Conservation (phyloP, 1,140 invertebrate genomes). For the Lepidotrigona ventralis region DNA sequence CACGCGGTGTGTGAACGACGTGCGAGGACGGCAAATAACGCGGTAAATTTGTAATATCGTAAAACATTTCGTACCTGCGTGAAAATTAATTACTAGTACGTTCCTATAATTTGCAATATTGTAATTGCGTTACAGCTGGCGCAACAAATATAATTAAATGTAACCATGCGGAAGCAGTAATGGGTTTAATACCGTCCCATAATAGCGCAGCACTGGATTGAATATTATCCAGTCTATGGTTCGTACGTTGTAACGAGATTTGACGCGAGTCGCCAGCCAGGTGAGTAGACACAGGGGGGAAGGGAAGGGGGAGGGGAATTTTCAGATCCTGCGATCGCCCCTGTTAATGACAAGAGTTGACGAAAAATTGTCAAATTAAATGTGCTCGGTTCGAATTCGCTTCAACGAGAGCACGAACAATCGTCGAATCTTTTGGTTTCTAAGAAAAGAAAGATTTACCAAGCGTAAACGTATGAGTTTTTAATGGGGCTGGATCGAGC, state of each 20-base stretch:
- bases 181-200: constrained; percentile 21
- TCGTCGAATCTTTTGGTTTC: too few species aligned
- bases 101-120: constrained; percentile 39
- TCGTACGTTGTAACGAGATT: constrained; percentile 13
- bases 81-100: constrained; percentile 35
- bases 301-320: too few species aligned
- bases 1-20: not conserved
- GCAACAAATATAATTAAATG: constrained; percentile 38
- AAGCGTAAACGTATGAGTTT: not conserved
- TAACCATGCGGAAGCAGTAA: constrained; percentile 33
- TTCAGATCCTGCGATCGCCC: not conserved
- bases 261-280: not conserved
- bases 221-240: constrained; percentile 26
- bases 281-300: not conserved
- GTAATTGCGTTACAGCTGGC: constrained; percentile 29
- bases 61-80: constrained; percentile 12
- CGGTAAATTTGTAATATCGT: not conserved
- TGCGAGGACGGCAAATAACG: not conserved
- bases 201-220: constrained; percentile 13
- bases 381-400: not conserved
- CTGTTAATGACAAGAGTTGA: not conserved
- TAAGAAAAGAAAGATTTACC: too few species aligned
- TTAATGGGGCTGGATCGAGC: not conserved
- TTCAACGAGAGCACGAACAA: not conserved
- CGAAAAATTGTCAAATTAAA: not conserved